Conservation (phyloP, 2,888 invertebrate species). For the Acanthoscelides obtectus region DNA sequence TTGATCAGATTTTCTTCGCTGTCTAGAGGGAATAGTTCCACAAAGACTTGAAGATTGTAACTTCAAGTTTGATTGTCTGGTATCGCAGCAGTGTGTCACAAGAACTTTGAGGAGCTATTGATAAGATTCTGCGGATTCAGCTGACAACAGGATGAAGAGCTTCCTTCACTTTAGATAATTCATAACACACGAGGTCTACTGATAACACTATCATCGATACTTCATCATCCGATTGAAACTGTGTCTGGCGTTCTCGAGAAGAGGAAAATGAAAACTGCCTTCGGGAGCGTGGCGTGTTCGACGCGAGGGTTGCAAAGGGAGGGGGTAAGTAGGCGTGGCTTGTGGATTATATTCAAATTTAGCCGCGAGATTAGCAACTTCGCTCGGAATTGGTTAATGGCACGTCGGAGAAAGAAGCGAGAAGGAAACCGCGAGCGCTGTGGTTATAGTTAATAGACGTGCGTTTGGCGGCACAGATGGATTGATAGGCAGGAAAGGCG, state of each 20-base stretch:
- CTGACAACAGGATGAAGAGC: not conserved
- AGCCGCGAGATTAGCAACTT: slow-evolving; percentile 27
- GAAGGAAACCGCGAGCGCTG: not conserved
- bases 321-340: slow-evolving; percentile 32
- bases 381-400: slow-evolving; percentile 23
- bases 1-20: too few species aligned
- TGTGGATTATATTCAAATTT: slow-evolving; percentile 34
- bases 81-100: too few species aligned
- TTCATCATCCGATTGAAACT: not conserved
- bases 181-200: too few species aligned
- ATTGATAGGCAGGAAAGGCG: not conserved
- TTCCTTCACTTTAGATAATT: too few species aligned
- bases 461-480: not conserved
- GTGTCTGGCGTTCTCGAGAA: not conserved
- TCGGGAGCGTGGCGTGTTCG: slow-evolving; percentile 18
- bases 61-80: too few species aligned
- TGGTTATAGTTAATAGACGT: not conserved
- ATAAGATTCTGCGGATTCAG: too few species aligned
- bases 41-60: too few species aligned
- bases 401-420: not conserved
- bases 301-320: slow-evolving; percentile 13
- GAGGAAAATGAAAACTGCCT: not conserved
- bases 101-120: too few species aligned
- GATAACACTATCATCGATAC: not conserved
- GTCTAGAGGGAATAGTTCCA: too few species aligned